Conservation (phyloP, 2,888 invertebrate species). For the Ochropleura plecta region DNA sequence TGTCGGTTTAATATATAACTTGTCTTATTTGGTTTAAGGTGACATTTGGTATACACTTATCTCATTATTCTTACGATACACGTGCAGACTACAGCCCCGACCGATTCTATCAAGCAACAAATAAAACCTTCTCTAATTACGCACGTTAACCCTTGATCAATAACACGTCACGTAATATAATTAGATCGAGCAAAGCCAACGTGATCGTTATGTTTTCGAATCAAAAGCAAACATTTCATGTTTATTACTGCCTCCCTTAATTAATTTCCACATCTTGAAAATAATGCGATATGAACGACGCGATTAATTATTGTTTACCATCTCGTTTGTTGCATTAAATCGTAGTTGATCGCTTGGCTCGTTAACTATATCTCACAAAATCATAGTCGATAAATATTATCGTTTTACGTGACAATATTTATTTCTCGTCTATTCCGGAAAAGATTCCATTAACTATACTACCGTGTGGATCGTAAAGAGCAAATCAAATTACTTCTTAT, state of each 20-base stretch:
- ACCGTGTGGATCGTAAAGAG: neutral
- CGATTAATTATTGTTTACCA: slow-evolving; percentile 56
- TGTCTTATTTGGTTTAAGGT: neutral
- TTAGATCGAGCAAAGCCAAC: slow-evolving; percentile 3
- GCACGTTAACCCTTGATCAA: neutral
- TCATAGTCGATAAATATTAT: slow-evolving; percentile 64
- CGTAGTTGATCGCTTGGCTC: slow-evolving; percentile 65
- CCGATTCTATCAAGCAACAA: slow-evolving; percentile 1
- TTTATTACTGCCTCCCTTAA: slow-evolving; percentile 45
- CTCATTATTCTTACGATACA: neutral
- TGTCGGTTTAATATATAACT: neutral
- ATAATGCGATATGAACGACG: slow-evolving; percentile 58
- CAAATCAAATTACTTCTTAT: neutral
- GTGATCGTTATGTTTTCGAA: slow-evolving; percentile 33
- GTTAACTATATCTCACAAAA: slow-evolving; percentile 64
- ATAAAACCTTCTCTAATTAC: slow-evolving; percentile 1
- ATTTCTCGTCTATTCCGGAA: neutral
- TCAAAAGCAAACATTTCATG: slow-evolving; percentile 48
- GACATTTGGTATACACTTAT: neutral
- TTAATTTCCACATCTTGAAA: slow-evolving; percentile 61
- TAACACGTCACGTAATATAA: slow-evolving; percentile 7
- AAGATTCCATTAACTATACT: neutral
- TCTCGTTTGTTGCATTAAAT: slow-evolving; percentile 62
- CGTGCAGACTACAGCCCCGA: neutral
- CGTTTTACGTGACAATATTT: slow-evolving; percentile 73